A percentile compares a stretch with the other conserved stretches of the same genome.
These are phyloP conservation scores for Polymixis flavicincta DNA, from an alignment of 2,888 invertebrate species.

Conservation along the genomic window DNA sequence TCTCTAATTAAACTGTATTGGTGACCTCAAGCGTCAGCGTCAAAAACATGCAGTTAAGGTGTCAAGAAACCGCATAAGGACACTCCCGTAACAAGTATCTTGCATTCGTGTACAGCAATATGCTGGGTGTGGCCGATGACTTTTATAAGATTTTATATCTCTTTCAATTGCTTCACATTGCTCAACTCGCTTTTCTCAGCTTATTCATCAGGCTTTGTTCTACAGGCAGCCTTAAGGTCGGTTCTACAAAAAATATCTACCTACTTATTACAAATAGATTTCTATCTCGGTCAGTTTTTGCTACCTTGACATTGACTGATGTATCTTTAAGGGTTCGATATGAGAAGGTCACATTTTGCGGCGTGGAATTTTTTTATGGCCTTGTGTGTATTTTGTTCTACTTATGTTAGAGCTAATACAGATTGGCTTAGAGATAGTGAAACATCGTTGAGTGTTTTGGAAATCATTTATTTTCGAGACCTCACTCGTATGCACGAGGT, in stretches of 20 bases:
- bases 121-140: background rate
- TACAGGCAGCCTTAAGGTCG: background rate
- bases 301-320: slow-evolving; percentile 71
- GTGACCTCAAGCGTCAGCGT: background rate
- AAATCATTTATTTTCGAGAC: background rate
- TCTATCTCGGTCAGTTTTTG: slow-evolving; percentile 65
- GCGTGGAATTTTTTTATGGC: slow-evolving; percentile 25
- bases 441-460: background rate
- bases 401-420: background rate
- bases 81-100: background rate
- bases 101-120: background rate
- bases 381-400: slow-evolving; percentile 15
- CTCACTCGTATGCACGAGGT: background rate
- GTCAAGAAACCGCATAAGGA: background rate
- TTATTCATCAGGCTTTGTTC: background rate
- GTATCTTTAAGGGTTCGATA: slow-evolving; percentile 60
- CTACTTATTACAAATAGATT: slow-evolving; percentile 61
- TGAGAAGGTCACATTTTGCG: slow-evolving; percentile 41
- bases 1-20: background rate
- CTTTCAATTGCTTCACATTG: background rate
- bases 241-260: slow-evolving; percentile 44
- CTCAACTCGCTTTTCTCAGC: background rate
- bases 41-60: background rate
- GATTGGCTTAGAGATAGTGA: background rate
- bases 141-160: background rate